A percentile compares a stretch with the other conserved stretches of the same genome.
Conservation (phyloP, 2,888 invertebrate species). For the Troides oblongomaculatus region DNA sequence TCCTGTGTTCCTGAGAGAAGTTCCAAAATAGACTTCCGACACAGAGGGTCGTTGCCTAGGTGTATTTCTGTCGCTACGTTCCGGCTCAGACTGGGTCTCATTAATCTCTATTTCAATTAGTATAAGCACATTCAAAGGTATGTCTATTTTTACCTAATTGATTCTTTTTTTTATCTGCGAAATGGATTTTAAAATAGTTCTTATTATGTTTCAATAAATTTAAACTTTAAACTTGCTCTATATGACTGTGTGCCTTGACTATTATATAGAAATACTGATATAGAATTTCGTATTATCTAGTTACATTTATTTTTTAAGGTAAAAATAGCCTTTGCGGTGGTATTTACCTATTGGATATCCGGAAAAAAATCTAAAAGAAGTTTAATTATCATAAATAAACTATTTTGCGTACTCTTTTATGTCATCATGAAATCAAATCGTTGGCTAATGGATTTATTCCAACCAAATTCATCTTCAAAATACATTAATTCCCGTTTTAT, state of each 20-base stretch:
- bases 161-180: neutral
- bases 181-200: neutral
- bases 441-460: neutral
- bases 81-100: conserved; percentile 34
- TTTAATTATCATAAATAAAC: too few species aligned
- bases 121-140: conserved; percentile 20
- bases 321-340: too few species aligned
- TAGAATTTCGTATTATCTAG: too few species aligned
- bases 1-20: conserved; percentile 51
- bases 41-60: conserved; percentile 51
- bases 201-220: too few species aligned
- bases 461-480: neutral
- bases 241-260: too few species aligned
- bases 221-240: too few species aligned
- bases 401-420: too few species aligned
- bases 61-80: conserved; percentile 50
- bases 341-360: too few species aligned
- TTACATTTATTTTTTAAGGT: too few species aligned
- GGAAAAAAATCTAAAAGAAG: too few species aligned
- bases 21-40: conserved; percentile 61
- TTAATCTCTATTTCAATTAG: conserved; percentile 27
- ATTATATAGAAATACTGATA: too few species aligned
- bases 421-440: neutral
- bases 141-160: conserved; percentile 14
- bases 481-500: neutral